Conservation (phyloP, 2,797 vertebrate genomes). For the Lepus oiostolus region DNA sequence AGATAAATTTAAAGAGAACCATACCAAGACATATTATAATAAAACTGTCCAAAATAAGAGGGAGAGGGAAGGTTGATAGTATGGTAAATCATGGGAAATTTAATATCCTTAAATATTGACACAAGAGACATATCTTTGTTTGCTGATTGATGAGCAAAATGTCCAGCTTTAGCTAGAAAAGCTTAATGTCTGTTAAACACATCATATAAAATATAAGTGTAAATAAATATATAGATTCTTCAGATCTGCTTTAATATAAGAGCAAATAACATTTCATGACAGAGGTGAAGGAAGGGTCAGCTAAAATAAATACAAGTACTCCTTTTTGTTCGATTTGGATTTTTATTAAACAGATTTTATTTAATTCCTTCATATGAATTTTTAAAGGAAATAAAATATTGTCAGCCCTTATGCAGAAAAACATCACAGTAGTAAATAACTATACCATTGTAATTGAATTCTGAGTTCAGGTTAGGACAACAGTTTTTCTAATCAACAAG, state of each 20-base stretch:
- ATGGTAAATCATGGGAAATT: not conserved
- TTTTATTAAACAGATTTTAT: not conserved
- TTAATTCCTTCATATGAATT: not conserved
- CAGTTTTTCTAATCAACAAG: not conserved
- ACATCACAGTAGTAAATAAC: not conserved
- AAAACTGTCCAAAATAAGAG: too few species aligned
- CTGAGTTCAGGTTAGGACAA: not conserved
- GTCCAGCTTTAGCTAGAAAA: not conserved
- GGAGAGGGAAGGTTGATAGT: too few species aligned
- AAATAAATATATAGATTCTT: not conserved
- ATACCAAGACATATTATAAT: too few species aligned
- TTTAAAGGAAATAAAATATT: not conserved
- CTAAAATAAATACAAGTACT: not conserved
- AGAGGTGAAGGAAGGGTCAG: not conserved
- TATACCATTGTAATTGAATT: not conserved
- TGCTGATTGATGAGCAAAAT: conserved; percentile 12
- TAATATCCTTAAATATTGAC: not conserved
- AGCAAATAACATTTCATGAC: not conserved
- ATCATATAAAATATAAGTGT: not conserved
- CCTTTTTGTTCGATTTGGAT: not conserved
- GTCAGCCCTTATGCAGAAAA: not conserved
- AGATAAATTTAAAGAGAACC: too few species aligned
- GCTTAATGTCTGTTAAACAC: too few species aligned
- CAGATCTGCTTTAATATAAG: not conserved
- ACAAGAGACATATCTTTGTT: conserved; percentile 39